phyloP scores from a whole-genome alignment of 2,888 invertebrate species.

The Temnothorax unifasciatus region DNA sequence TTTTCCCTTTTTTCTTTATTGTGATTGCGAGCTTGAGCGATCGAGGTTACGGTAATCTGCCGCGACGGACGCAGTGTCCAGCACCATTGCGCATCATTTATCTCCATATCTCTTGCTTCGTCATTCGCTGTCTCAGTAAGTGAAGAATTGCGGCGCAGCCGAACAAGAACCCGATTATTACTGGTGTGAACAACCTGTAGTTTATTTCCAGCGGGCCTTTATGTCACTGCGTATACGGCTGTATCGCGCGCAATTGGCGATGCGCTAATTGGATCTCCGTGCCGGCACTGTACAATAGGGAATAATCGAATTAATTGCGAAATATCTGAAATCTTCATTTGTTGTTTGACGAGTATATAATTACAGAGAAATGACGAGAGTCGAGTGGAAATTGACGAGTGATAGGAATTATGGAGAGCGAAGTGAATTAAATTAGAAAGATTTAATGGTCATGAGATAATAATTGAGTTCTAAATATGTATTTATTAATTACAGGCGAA shows the following conservation, averaged over 20 bases:
- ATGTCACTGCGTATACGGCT: neutral
- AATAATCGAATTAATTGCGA: slow-evolving; percentile 29
- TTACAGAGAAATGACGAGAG: neutral
- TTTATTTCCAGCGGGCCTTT: slow-evolving; percentile 41
- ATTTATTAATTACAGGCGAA: slow-evolving; percentile 20
- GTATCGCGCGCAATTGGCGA: slow-evolving; percentile 37
- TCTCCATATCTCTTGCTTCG: slow-evolving; percentile 52
- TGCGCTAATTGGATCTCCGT: slow-evolving; percentile 23
- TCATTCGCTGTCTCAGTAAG: slow-evolving; percentile 45
- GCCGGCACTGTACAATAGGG: neutral
- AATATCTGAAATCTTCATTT: slow-evolving; percentile 35
- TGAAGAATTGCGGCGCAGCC: slow-evolving; percentile 46
- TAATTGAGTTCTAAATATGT: slow-evolving; percentile 24
- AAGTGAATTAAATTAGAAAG: slow-evolving; percentile 30
- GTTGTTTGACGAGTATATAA: slow-evolving; percentile 28
- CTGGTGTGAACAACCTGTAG: slow-evolving; percentile 50
- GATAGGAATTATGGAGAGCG: slow-evolving; percentile 22
- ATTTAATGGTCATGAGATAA: slow-evolving; percentile 21
- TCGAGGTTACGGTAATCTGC: slow-evolving; percentile 24
- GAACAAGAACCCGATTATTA: slow-evolving; percentile 51
- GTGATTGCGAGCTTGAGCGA: neutral
- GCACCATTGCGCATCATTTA: slow-evolving; percentile 39
- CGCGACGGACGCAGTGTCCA: slow-evolving; percentile 1
- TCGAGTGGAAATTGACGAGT: neutral
- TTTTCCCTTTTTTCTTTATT: neutral